These are phyloP conservation scores for Pitta sordida DNA, from an alignment of 2,113 vertebrate species.

Conservation along the genomic window DNA sequence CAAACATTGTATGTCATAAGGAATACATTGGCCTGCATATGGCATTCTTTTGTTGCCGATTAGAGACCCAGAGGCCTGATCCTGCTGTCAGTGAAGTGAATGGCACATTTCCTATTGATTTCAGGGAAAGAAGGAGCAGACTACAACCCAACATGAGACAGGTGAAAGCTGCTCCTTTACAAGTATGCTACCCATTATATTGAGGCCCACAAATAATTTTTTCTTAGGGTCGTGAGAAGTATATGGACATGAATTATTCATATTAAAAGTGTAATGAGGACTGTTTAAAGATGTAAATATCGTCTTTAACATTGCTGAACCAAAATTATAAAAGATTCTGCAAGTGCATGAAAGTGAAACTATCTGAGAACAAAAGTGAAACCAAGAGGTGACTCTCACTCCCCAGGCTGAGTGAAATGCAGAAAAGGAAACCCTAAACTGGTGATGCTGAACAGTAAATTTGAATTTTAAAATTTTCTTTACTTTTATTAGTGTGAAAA, in stretches of 20 bases:
- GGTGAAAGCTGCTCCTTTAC: background rate
- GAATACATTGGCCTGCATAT: background rate
- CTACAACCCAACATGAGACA: background rate
- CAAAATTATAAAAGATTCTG: background rate
- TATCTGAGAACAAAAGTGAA: slow-evolving; percentile 59
- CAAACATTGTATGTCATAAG: background rate
- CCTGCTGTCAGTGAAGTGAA: background rate
- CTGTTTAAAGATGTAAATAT: slow-evolving; percentile 20
- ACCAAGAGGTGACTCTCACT: slow-evolving; percentile 22
- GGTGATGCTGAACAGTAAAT: background rate
- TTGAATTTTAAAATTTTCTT: background rate
- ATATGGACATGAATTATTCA: background rate
- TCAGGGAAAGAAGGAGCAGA: background rate
- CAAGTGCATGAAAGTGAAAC: slow-evolving; percentile 38
- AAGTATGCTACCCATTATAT: background rate
- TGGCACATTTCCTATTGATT: background rate
- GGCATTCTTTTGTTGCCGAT: background rate
- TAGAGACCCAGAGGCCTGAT: background rate
- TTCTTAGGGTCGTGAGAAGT: background rate
- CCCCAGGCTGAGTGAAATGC: background rate
- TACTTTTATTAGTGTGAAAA: background rate
- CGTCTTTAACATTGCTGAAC: background rate
- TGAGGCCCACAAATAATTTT: background rate
- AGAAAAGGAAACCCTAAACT: slow-evolving; percentile 11
- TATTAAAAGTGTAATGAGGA: background rate